phyloP scores from a whole-genome alignment of 2,888 invertebrate genomes.

The Lutraria lutraria region DNA sequence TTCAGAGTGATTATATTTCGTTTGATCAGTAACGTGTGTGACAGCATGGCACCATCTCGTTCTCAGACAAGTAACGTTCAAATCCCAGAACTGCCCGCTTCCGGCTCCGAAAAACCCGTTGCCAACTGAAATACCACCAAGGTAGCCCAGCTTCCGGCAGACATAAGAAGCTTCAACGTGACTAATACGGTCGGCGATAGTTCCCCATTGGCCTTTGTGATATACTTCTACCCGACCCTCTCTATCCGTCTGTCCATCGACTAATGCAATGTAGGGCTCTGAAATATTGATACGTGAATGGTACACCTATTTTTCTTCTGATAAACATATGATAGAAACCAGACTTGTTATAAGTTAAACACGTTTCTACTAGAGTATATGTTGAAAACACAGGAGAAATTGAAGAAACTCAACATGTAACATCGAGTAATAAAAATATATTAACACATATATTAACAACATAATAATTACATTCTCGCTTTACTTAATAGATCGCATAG shows the following conservation, averaged over 20 bases:
- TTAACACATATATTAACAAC: no score
- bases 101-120: conserved; percentile 78
- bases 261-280: conserved; percentile 80
- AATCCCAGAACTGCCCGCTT: conserved; percentile 74
- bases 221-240: conserved; percentile 82
- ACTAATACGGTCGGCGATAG: conserved; percentile 77
- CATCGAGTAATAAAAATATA: no score
- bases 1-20: conserved; percentile 69
- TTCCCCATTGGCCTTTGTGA: conserved; percentile 81
- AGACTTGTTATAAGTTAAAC: no score
- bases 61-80: conserved; percentile 79
- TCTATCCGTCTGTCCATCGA: conserved; percentile 76
- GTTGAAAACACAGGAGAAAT: no score
- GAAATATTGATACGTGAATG: conserved; percentile 37
- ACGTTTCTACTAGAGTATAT: no score
- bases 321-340: not conserved
- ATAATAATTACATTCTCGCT: no score
- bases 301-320: no score
- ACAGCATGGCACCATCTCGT: conserved; percentile 73
- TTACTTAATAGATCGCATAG: no score
- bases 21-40: conserved; percentile 46
- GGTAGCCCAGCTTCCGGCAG: conserved; percentile 79
- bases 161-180: conserved; percentile 80
- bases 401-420: no score
- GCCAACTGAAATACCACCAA: conserved; percentile 79